Base-by-base conservation (phyloP, 2,113 vertebrate genomes). In the Agapornis roseicollis region DNA sequence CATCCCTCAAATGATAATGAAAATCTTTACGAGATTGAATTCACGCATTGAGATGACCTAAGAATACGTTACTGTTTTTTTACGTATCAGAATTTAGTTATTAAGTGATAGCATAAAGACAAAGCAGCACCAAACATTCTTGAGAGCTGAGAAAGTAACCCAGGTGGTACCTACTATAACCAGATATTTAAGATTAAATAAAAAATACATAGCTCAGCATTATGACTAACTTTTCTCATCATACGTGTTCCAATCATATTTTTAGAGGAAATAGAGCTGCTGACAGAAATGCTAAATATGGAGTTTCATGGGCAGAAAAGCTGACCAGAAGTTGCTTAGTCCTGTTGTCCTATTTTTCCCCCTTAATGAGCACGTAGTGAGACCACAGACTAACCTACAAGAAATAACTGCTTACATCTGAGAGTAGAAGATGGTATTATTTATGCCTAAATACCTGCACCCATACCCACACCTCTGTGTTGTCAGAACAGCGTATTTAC, bases 1-100 rank as follows among this genome's bases (percentile, higher is more conserved):
- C 81, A 94, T 70, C 71, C 74, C 55, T 88, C 84, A 96, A 77
- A 80, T 28, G 17, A 52, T 55, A 94, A 92, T 89, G 84, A 96
- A 94, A 91, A 88, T 66, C 44, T 95, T 82, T 23, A 72, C 2
- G 7, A 95, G 74, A 95, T 1, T 80, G 81, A 78, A 92, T 89
- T 69, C 53, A 15, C 24, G 53, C 58, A 73, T 55, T 71, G 61
- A 84, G 65, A 81, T 84, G 55, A 90, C 69, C 84, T 42, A 58
- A 88, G 53, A 92, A 58, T 33, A 85, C 12, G 84, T 6, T 94
- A 35, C 70, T 52, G 24, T 0, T 15, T 82, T 88, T 95, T 88
- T 90, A 88, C 53, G 70, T 77, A 95, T 53, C 58, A 72, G 41
- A 88, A 56, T 82, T 79, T 17, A 82, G 70, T 77, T 52, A 74